phyloP scores from a whole-genome alignment of 2,113 vertebrate genomes.

The Megaceryle maxima region DNA sequence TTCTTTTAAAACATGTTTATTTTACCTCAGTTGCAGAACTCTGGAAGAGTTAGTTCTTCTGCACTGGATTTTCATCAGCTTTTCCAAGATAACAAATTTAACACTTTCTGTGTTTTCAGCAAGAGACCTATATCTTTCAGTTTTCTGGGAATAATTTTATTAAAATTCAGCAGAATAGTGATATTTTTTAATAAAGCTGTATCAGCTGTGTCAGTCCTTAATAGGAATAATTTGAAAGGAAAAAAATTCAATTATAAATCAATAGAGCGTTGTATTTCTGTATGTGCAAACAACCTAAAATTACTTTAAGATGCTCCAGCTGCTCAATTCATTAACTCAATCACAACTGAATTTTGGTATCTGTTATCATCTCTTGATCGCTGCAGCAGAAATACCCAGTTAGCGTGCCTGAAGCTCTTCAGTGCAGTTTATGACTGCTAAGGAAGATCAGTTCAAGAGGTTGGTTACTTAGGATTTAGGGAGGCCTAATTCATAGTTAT shows the following conservation, averaged over 20 bases:
- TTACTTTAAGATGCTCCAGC: conserved; percentile 35
- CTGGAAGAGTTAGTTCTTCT: background rate
- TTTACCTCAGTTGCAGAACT: background rate
- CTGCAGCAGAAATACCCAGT: background rate
- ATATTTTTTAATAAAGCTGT: background rate
- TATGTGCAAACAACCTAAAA: conserved; percentile 29
- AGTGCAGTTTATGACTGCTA: background rate
- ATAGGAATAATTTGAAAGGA: background rate
- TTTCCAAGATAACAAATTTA: background rate
- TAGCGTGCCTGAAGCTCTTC: background rate
- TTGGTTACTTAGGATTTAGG: background rate
- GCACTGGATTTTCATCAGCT: background rate
- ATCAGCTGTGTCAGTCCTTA: conserved; percentile 12
- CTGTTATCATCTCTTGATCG: background rate
- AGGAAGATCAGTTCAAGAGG: background rate
- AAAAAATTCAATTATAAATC: conserved; percentile 26
- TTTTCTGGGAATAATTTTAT: background rate
- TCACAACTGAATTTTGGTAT: conserved; percentile 23
- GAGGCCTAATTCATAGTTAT: background rate
- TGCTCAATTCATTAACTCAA: conserved; percentile 36
- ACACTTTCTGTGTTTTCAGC: background rate
- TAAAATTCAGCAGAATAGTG: background rate
- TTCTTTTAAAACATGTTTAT: background rate
- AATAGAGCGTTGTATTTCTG: conserved; percentile 36
- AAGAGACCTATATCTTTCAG: background rate